Evolutionary conservation across 2,113 vertebrate genomes (phyloP).

Genomic region (Aspiorhynchus laticeps): DNA sequence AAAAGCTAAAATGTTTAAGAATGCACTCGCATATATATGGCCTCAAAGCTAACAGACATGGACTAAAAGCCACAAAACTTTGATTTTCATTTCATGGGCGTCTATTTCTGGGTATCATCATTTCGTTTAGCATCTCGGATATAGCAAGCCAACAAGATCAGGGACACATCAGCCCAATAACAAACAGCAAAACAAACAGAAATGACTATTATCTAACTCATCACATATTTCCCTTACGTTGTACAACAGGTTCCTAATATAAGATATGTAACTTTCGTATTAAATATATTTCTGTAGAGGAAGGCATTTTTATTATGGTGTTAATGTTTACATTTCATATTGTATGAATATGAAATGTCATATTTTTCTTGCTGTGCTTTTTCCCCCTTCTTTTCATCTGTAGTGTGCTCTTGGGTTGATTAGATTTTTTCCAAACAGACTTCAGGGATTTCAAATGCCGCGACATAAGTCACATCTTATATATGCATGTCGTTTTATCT

Average conservation of each 20-base stretch:
- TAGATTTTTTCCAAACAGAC: constrained; percentile 21
- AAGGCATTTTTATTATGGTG: constrained; percentile 24
- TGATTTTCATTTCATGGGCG: background rate
- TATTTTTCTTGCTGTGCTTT: background rate
- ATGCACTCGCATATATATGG: background rate
- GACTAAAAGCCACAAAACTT: background rate
- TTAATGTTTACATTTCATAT: constrained; percentile 39
- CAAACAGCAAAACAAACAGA: constrained; percentile 24
- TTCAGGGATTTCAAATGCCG: constrained; percentile 14
- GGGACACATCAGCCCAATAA: constrained; percentile 8
- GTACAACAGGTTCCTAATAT: constrained; percentile 24
- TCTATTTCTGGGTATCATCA: background rate
- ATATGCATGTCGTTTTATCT: background rate
- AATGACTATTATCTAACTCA: constrained; percentile 9
- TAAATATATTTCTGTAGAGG: background rate
- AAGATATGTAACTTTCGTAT: constrained; percentile 29
- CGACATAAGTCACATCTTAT: background rate
- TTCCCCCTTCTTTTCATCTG: background rate
- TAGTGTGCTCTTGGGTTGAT: constrained; percentile 33
- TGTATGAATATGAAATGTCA: constrained; percentile 34
- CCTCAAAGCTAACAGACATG: background rate
- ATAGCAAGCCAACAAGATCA: constrained; percentile 8
- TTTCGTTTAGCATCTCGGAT: constrained; percentile 7
- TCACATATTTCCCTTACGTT: constrained; percentile 29
- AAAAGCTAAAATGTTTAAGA: background rate